Conservation (phyloP, 2,113 vertebrate species). For the Phaethon lepturus region DNA sequence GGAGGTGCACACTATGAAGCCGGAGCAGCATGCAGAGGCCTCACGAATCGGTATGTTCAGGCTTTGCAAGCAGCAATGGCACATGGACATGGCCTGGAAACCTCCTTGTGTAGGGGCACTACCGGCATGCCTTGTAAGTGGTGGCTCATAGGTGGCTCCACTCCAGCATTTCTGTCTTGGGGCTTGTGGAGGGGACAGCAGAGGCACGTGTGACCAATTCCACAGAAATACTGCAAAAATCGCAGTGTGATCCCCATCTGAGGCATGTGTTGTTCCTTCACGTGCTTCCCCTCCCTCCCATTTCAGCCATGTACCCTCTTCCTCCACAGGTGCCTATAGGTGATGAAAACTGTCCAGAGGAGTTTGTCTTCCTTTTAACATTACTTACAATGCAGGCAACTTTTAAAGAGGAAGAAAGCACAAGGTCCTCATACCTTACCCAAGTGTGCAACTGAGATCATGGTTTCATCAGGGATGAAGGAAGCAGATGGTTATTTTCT, state of each 20-base stretch:
- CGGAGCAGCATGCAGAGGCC: not conserved
- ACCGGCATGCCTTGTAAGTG: not conserved
- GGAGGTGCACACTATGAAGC: not conserved
- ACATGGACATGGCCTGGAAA: not conserved
- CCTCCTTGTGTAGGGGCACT: not conserved
- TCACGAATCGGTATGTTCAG: rapidly evolving
- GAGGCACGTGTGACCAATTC: not conserved
- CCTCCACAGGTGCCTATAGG: not conserved
- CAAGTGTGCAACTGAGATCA: not conserved
- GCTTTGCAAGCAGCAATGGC: not conserved
- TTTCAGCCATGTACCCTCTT: not conserved
- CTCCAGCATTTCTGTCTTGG: not conserved
- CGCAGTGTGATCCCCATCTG: not conserved
- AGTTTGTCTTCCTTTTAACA: not conserved
- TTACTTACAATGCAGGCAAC: not conserved
- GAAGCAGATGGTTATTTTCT: not conserved
- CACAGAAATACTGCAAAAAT: not conserved
- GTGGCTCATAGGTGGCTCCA: not conserved
- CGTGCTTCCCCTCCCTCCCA: not conserved
- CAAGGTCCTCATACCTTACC: not conserved
- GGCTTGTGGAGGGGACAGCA: not conserved
- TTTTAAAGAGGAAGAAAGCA: not conserved
- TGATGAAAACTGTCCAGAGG: not conserved
- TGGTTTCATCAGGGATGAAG: not conserved
- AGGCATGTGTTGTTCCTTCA: not conserved